Percentiles rank a stretch among this genome's conserved stretches.
These are phyloP conservation scores for Hypotaenidia okinawae DNA, from an alignment of 2,797 vertebrate genomes.

Conservation along the genomic window DNA sequence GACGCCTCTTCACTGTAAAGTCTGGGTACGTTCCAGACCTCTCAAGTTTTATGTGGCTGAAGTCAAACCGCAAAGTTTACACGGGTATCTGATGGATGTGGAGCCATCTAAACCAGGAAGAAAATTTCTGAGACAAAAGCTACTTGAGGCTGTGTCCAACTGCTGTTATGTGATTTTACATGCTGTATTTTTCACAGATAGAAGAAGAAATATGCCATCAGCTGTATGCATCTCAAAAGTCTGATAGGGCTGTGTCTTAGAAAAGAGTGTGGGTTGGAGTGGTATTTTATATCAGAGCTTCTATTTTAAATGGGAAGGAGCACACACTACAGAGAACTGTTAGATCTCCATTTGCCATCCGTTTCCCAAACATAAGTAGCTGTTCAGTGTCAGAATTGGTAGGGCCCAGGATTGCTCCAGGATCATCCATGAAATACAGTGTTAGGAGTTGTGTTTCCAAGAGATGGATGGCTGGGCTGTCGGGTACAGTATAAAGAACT, in stretches of 20 bases:
- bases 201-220: neutral
- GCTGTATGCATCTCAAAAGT: neutral
- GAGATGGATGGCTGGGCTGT: neutral
- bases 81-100: neutral
- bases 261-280: neutral
- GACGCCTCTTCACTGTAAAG: neutral
- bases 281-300: neutral
- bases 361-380: neutral
- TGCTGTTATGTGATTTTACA: neutral
- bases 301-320: conserved; percentile 13
- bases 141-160: neutral
- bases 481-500: neutral
- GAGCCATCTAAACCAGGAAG: neutral
- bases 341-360: neutral
- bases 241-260: neutral
- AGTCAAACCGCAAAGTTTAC: neutral
- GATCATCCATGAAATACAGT: neutral
- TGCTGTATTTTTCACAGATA: neutral
- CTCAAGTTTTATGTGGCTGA: neutral
- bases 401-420: neutral
- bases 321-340: neutral
- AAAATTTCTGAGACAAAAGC: neutral
- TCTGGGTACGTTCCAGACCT: neutral
- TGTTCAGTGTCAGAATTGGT: neutral
- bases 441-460: conserved; percentile 1